Evolutionary conservation across 1,140 invertebrate species (phyloP).

Genomic region (Lucilia sericata): DNA sequence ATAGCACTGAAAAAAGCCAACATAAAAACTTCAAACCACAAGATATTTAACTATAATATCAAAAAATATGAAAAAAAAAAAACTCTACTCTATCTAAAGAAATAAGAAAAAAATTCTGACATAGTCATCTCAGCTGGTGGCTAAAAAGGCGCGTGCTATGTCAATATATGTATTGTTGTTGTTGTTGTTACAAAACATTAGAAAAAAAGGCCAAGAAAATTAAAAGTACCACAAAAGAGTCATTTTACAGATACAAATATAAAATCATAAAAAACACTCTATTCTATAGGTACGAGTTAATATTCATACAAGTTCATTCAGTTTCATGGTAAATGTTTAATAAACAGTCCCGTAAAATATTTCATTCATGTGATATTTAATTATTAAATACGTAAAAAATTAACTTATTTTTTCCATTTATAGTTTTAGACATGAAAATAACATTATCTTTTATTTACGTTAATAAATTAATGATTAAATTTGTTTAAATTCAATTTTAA

Average conservation of each 20-base stretch:
- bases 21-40: not conserved
- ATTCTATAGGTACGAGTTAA: not conserved
- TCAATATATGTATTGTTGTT: constrained; percentile 13
- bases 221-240: constrained; percentile 5
- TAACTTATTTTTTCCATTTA: not conserved
- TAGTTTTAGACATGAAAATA: not conserved
- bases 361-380: not conserved
- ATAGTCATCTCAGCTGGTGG: constrained; percentile 46
- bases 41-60: constrained; percentile 11
- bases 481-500: too few species aligned
- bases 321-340: not conserved
- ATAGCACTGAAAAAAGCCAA: not conserved
- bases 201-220: not conserved
- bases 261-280: not conserved
- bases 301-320: not conserved
- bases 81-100: not conserved
- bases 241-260: not conserved
- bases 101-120: not conserved
- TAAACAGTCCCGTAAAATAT: constrained; percentile 4
- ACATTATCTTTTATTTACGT: not conserved
- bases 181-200: not conserved
- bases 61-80: not conserved
- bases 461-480: too few species aligned
- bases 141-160: constrained; percentile 47
- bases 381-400: not conserved